A percentile compares a stretch with the other conserved stretches of the same genome.
Conservation (phyloP, 2,888 invertebrate genomes). For the Epiblema foenella region DNA sequence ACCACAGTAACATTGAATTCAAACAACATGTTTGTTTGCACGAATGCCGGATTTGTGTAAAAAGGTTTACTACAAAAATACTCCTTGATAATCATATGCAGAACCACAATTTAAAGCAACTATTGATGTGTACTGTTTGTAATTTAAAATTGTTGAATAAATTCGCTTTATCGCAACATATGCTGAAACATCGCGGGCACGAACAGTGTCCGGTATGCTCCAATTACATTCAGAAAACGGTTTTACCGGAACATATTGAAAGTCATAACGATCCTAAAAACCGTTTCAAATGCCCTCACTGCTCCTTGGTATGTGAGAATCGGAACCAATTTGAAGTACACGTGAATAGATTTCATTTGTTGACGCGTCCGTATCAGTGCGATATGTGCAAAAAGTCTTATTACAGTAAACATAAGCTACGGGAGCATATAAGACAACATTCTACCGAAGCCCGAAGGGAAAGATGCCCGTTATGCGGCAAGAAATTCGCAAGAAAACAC, state of each 20-base stretch:
- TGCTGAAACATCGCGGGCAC: slow-evolving; percentile 11
- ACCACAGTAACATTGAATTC: background rate
- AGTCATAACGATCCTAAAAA: slow-evolving; percentile 4
- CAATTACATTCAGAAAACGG: background rate
- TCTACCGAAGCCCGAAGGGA: slow-evolving; percentile 22
- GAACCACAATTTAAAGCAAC: slow-evolving; percentile 2
- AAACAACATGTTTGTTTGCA: slow-evolving; percentile 20
- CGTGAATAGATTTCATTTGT: slow-evolving; percentile 49
- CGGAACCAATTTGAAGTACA: slow-evolving; percentile 48
- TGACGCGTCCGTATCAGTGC: slow-evolving; percentile 49
- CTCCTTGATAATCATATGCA: slow-evolving; percentile 23
- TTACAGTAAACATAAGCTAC: slow-evolving; percentile 48
- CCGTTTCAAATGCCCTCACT: slow-evolving; percentile 25
- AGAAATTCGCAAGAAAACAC: slow-evolving; percentile 47
- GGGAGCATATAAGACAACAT: slow-evolving; percentile 47
- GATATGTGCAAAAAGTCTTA: slow-evolving; percentile 48
- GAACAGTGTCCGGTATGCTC: slow-evolving; percentile 17
- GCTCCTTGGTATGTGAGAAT: slow-evolving; percentile 36
- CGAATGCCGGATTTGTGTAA: slow-evolving; percentile 29
- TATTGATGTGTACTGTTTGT: slow-evolving; percentile 8
- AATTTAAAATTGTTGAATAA: slow-evolving; percentile 16
- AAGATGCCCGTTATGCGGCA: slow-evolving; percentile 46
- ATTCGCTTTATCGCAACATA: slow-evolving; percentile 13
- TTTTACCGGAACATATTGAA: slow-evolving; percentile 1
- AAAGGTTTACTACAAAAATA: slow-evolving; percentile 17